phyloP scores from a whole-genome alignment of 2,888 invertebrate genomes.

The Conchocele bisecta region DNA sequence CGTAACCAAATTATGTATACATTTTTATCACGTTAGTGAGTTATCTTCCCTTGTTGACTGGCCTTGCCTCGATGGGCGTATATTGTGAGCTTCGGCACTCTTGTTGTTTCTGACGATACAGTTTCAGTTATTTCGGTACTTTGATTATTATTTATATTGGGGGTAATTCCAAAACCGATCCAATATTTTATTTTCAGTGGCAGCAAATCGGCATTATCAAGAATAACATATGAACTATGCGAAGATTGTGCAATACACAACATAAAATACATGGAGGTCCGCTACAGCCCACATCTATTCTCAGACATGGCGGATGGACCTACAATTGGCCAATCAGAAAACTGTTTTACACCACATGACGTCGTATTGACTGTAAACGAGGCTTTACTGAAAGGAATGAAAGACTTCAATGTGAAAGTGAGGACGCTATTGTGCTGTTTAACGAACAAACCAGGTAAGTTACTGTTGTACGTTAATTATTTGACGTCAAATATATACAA shows the following conservation, averaged over 20 bases:
- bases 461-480: neutral
- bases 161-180: too few species aligned
- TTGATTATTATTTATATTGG: too few species aligned
- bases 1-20: too few species aligned
- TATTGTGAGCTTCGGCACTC: too few species aligned
- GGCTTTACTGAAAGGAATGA: slow-evolving; percentile 83
- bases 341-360: slow-evolving; percentile 76
- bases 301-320: slow-evolving; percentile 67
- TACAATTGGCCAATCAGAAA: slow-evolving; percentile 42
- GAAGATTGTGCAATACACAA: slow-evolving; percentile 84
- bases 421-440: slow-evolving; percentile 84
- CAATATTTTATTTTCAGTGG: slow-evolving; percentile 79
- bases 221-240: slow-evolving; percentile 85
- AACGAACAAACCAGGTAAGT: slow-evolving; percentile 80
- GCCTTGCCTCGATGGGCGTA: too few species aligned
- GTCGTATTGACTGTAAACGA: slow-evolving; percentile 83
- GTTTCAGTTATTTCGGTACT: too few species aligned
- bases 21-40: too few species aligned
- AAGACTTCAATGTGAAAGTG: slow-evolving; percentile 83
- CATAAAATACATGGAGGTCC: slow-evolving; percentile 85
- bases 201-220: slow-evolving; percentile 83
- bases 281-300: slow-evolving; percentile 84
- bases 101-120: too few species aligned
- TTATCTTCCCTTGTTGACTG: too few species aligned
- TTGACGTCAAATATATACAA: neutral